Conservation (phyloP, 2,113 vertebrate genomes). For the Cottus gobio region DNA sequence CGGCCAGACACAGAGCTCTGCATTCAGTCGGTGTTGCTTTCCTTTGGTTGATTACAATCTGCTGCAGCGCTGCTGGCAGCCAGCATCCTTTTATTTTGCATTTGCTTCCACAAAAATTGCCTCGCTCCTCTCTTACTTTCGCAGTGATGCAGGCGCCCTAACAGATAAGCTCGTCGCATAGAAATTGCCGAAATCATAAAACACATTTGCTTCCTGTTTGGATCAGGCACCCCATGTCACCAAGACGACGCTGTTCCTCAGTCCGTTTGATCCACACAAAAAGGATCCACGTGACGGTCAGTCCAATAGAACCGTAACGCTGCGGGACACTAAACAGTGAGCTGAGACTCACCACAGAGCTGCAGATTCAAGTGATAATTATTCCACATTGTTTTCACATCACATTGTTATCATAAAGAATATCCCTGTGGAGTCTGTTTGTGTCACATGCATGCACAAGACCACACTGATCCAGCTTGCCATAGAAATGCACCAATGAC, state of each 20-base stretch:
- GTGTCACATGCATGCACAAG: not conserved
- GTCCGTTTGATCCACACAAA: not conserved
- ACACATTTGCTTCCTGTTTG: not conserved
- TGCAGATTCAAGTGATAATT: not conserved
- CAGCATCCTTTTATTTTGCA: slow-evolving; percentile 46
- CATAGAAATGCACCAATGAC: not conserved
- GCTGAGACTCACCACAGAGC: not conserved
- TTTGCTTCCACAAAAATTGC: slow-evolving; percentile 8
- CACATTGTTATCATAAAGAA: not conserved
- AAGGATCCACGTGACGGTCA: not conserved
- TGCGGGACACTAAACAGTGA: not conserved
- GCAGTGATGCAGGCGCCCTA: not conserved
- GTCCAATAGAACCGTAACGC: not conserved
- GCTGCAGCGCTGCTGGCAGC: slow-evolving; percentile 22
- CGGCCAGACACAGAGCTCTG: slow-evolving; percentile 53
- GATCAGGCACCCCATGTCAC: not conserved
- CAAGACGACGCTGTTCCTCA: not conserved
- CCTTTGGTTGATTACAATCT: slow-evolving; percentile 43
- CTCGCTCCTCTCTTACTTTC: not conserved
- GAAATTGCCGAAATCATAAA: not conserved
- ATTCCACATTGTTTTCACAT: not conserved
- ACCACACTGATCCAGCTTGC: not conserved
- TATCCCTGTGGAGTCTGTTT: not conserved
- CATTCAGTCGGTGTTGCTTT: slow-evolving; percentile 41
- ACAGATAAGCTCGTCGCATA: not conserved